Conservation (phyloP, 2,113 vertebrate genomes). For the Coreoperca whiteheadi region DNA sequence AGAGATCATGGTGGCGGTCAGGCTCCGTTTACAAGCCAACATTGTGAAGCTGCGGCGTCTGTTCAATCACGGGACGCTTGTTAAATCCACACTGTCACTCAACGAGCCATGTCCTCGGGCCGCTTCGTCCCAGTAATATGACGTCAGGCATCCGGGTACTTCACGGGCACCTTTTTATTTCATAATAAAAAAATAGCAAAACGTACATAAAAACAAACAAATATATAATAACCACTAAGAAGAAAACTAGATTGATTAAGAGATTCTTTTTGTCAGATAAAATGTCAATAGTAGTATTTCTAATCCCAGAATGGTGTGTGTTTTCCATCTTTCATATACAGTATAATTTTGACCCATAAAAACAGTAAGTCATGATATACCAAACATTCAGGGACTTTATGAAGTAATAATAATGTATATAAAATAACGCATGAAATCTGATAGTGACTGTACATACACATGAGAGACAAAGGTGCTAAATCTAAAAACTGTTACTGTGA, state of each 20-base stretch:
- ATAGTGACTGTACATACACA: neutral
- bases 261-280: neutral
- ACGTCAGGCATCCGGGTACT: conserved; percentile 69
- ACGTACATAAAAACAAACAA: neutral
- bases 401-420: neutral
- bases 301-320: neutral
- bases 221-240: neutral
- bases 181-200: neutral
- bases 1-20: conserved; percentile 39
- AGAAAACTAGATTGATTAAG: neutral
- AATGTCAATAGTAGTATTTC: neutral
- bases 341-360: neutral
- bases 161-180: neutral
- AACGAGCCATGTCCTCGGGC: conserved; percentile 54
- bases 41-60: conserved; percentile 14
- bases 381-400: neutral
- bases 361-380: neutral
- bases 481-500: neutral
- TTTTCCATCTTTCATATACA: neutral
- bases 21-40: conserved; percentile 42
- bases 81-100: neutral
- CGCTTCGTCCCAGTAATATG: conserved; percentile 55
- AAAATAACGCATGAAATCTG: neutral
- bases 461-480: neutral
- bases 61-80: neutral